Evolutionary conservation across 1,140 invertebrate species (phyloP).

Genomic region (Patella vulgata): DNA sequence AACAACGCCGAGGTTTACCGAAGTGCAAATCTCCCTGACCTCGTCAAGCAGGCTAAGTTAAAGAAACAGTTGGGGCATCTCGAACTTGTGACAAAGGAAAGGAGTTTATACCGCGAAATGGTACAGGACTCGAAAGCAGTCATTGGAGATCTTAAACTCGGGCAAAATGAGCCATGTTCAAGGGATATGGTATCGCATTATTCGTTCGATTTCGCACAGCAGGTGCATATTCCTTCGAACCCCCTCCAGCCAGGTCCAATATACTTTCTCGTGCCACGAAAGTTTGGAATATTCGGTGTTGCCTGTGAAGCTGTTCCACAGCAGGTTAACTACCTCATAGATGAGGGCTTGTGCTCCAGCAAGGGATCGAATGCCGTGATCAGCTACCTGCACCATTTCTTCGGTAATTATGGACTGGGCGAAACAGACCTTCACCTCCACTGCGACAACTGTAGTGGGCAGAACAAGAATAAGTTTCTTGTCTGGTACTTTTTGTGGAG

Average conservation of each 20-base stretch:
- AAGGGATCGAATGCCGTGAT: too few relatives aligned
- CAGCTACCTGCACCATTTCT: too few relatives aligned
- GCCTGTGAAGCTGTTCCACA: too few relatives aligned
- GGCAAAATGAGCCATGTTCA: slow-evolving; percentile 8
- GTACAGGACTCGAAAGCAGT: slow-evolving; percentile 4
- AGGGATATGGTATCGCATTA: slow-evolving; percentile 26
- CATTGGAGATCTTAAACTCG: background rate
- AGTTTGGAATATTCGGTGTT: too few relatives aligned
- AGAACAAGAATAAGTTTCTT: too few relatives aligned
- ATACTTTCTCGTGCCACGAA: too few relatives aligned
- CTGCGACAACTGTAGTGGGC: too few relatives aligned
- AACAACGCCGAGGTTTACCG: slow-evolving; percentile 21
- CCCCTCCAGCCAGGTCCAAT: slow-evolving; percentile 42
- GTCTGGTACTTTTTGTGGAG: too few relatives aligned
- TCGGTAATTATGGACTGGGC: too few relatives aligned
- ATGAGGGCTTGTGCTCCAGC: too few relatives aligned
- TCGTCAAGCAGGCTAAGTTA: slow-evolving; percentile 19
- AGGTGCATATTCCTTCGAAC: slow-evolving; percentile 34
- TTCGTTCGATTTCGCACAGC: slow-evolving; percentile 40
- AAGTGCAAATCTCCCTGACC: slow-evolving; percentile 18
- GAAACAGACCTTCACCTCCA: too few relatives aligned
- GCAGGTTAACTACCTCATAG: too few relatives aligned
- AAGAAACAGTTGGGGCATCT: slow-evolving; percentile 21
- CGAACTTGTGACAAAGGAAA: slow-evolving; percentile 10
- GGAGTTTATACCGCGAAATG: slow-evolving; percentile 23